Evolutionary conservation across 30 jellyfish, hydroid and myxozoan species (phyloP).

Genomic region (Chrysaora quinquecirrha): DNA sequence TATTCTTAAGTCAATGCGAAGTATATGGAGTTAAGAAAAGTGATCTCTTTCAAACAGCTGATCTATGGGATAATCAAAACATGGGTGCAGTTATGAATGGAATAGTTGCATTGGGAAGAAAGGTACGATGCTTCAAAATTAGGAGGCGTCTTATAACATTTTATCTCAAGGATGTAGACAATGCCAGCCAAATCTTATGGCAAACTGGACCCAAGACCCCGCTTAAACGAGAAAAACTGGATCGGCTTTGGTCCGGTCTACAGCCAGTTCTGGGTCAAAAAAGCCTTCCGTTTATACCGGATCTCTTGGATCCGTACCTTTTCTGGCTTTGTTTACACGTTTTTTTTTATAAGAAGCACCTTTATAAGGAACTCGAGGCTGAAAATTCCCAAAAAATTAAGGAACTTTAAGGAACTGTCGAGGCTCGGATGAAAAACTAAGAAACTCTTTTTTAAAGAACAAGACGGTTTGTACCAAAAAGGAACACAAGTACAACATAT

Average conservation of each 20-base stretch:
- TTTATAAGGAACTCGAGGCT: too few relatives aligned
- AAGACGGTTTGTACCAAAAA: too few relatives aligned
- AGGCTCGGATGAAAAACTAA: too few relatives aligned
- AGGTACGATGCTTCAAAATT: conserved; percentile 32
- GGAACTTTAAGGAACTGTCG: too few relatives aligned
- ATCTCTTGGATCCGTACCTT: too few relatives aligned
- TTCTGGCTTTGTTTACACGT: too few relatives aligned
- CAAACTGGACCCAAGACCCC: neutral
- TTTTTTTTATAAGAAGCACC: too few relatives aligned
- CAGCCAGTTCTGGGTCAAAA: neutral
- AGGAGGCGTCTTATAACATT: neutral
- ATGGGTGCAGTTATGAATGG: conserved; percentile 82
- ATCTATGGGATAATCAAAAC: conserved; percentile 69
- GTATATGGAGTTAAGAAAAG: conserved; percentile 59
- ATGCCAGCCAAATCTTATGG: neutral
- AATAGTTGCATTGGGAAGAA: conserved; percentile 73
- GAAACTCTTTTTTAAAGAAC: too few relatives aligned
- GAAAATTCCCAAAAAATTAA: too few relatives aligned
- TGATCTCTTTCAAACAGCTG: conserved; percentile 84
- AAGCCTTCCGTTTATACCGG: neutral
- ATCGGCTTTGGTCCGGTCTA: too few relatives aligned
- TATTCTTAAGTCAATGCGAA: conserved; percentile 55
- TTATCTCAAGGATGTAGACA: neutral
- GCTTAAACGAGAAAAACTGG: too few relatives aligned
- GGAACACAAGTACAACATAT: too few relatives aligned